A percentile compares a stretch with the other conserved stretches of the same genome.
phyloP scores from a whole-genome alignment of 2,113 vertebrate genomes.

The Elephas maximus region DNA sequence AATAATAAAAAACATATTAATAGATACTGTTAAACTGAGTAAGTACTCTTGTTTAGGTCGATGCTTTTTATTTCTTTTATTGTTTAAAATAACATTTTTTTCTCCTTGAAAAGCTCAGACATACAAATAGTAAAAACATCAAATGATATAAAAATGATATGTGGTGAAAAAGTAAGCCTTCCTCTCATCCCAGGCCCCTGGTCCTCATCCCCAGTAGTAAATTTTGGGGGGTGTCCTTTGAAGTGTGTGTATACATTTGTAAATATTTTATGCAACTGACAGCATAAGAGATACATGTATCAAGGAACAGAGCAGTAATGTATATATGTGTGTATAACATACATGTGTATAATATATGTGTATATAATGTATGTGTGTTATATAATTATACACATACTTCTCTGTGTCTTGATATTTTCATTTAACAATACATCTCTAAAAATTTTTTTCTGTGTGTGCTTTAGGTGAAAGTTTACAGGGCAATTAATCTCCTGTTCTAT shows the following conservation, averaged over 20 bases:
- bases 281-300: background rate
- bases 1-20: background rate
- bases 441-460: no score
- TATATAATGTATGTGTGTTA: background rate
- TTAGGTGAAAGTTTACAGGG: no score
- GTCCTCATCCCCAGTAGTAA: background rate
- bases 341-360: background rate
- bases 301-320: no score
- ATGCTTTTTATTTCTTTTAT: background rate
- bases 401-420: background rate
- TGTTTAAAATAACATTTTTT: slow-evolving; percentile 11
- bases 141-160: background rate
- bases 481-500: no score
- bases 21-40: background rate
- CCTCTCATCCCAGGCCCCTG: background rate
- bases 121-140: background rate
- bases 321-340: background rate
- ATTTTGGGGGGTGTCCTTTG: background rate
- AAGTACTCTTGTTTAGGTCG: background rate
- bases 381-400: background rate
- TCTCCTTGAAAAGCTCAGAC: slow-evolving; percentile 1
- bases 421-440: background rate
- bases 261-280: background rate
- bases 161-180: background rate
- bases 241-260: background rate